Base-by-base conservation (phyloP, 2,888 invertebrate genomes). In the Hydraecia micacea region DNA sequence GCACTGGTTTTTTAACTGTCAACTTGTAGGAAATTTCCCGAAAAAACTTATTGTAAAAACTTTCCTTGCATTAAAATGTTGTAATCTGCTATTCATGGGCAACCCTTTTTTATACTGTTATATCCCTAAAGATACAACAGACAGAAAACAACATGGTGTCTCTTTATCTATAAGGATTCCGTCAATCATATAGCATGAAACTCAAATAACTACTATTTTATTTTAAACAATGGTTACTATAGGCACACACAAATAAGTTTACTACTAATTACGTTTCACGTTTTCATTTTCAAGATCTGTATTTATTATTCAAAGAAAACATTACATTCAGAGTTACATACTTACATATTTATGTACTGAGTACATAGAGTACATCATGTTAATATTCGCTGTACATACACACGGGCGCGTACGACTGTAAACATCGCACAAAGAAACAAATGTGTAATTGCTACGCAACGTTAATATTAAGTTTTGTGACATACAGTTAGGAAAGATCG, bases 401-500 rank as follows among this genome's bases (percentile, higher is more conserved):
- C 73, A 78, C 68, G 6, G 55, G 4, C 49, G 67, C 32, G 42
- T 11, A 36, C 39, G 28, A 63, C 71, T 66, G 21, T 6, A 28
- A 63, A 32, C 60, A n/a, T 60, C n/a, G 15, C 15, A 60, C 67
- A 83, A 62, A 83, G 74, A 69, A 42, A 63, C 42, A 68, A 46
- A 75, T 69, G 46, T 52, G 42, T 74, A 84, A 83, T 82, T 74
- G 73, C 55, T 67, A 71, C 49, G 42, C 63, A 18, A 71, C 67
- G 42, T 62, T 77, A 65, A 78, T 78, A 73, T 71, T 68, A 60
- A 83, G 42, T 74, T 49, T 39, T 13, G 42, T 73, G 58, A 71
- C 42, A 71, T 28, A 83, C 70, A 25, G 39, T 0, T 13, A 1
- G 7, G 39, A 39, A 65, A 39, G 15, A 66, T 70, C 8, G 21